Percentiles rank a stretch among this genome's conserved stretches.
Conservation (phyloP, 2,888 invertebrate species). For the Lutraria lutraria region DNA sequence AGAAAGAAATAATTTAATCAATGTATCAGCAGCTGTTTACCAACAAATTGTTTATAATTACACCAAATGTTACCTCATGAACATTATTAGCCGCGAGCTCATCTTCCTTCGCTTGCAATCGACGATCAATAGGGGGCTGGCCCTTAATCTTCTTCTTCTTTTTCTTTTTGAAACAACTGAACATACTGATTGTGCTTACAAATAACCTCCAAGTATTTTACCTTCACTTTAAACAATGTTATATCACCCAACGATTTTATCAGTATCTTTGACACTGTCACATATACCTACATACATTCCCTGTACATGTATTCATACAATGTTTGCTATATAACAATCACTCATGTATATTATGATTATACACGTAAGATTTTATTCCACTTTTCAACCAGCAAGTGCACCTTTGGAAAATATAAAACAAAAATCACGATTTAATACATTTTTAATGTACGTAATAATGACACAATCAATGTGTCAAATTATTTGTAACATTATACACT, state of each 20-base stretch:
- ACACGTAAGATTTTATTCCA: neutral
- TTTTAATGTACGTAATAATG: constrained; percentile 9
- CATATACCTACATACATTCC: neutral
- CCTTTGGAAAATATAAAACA: neutral
- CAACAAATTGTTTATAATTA: neutral
- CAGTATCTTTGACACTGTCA: neutral
- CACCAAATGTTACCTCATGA: constrained; percentile 49
- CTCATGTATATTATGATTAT: neutral
- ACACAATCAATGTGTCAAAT: neutral
- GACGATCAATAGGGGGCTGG: constrained; percentile 56
- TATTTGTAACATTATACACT: neutral
- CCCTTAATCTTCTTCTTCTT: constrained; percentile 79
- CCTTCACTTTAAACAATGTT: constrained; percentile 5
- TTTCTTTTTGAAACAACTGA: constrained; percentile 76
- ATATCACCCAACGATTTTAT: neutral
- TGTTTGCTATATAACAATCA: neutral
- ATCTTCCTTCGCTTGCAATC: constrained; percentile 32
- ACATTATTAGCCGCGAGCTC: constrained; percentile 46
- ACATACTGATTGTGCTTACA: constrained; percentile 61
- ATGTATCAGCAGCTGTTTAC: constrained; percentile 9
- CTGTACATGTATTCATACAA: neutral
- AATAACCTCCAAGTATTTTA: constrained; percentile 7
- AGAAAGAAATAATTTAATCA: neutral
- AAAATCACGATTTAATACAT: neutral
- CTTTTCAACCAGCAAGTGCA: neutral